Conservation (phyloP, 2,113 vertebrate species). For the Benitochromis conjunctus region DNA sequence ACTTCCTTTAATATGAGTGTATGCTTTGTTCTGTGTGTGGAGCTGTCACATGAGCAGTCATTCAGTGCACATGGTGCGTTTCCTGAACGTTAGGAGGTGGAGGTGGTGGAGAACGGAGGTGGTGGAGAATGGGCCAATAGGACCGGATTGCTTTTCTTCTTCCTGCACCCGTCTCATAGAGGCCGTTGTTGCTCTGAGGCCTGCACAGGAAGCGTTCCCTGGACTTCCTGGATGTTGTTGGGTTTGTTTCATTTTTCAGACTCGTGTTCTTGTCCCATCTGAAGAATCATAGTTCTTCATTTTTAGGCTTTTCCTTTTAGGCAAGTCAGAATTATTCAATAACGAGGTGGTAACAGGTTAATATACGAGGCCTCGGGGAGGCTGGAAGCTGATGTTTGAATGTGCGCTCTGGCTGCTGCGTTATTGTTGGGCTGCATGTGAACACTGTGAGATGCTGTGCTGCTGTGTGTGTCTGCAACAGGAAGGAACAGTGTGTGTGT, state of each 20-base stretch:
- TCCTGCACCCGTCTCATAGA: background rate
- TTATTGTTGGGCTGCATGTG: background rate
- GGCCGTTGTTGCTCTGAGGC: background rate
- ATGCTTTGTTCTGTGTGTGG: background rate
- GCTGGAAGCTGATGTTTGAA: background rate
- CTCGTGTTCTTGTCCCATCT: accelerated
- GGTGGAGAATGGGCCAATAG: background rate
- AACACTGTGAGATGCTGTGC: background rate
- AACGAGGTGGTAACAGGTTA: background rate
- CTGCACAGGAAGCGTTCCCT: accelerated
- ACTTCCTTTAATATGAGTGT: background rate
- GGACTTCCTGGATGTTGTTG: background rate
- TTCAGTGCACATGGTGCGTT: accelerated
- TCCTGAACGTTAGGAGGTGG: background rate
- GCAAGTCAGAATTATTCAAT: background rate
- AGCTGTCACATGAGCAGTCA: background rate
- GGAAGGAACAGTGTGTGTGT: background rate
- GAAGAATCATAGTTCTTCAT: background rate
- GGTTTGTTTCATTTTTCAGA: background rate
- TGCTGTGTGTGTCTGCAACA: background rate
- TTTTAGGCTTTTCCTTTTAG: background rate
- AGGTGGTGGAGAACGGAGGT: too few relatives aligned
- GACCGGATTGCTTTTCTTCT: background rate
- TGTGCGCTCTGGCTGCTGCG: background rate
- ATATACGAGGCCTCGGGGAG: background rate